Evolutionary conservation across 1,140 invertebrate species (phyloP).

Genomic region (Eubasilissa regina): DNA sequence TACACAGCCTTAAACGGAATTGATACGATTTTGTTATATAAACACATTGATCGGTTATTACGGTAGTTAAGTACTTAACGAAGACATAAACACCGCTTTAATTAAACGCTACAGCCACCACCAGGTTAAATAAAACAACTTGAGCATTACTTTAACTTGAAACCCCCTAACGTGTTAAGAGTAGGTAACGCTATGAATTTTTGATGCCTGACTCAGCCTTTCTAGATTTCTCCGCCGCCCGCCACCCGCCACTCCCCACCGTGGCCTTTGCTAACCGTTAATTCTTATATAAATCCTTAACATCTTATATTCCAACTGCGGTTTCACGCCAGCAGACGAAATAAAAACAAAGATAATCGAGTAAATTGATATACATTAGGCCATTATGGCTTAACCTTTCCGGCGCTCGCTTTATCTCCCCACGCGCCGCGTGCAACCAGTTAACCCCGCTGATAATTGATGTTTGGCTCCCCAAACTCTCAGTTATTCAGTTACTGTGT

Average conservation of each 20-base stretch:
- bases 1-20: no score
- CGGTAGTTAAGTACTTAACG: no score
- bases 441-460: conserved; percentile 56
- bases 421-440: conserved; percentile 1
- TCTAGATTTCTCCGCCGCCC: neutral
- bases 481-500: conserved; percentile 23
- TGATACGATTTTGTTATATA: no score
- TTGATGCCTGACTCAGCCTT: conserved; percentile 12
- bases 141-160: no score
- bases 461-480: conserved; percentile 45
- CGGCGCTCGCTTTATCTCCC: conserved; percentile 14
- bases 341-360: conserved; percentile 58
- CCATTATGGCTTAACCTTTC: conserved; percentile 47
- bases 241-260: neutral
- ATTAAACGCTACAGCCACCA: no score
- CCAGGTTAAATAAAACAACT: no score
- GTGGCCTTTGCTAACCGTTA: conserved; percentile 8
- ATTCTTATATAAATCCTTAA: conserved; percentile 51
- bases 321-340: conserved; percentile 43
- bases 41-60: no score
- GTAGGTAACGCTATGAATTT: neutral
- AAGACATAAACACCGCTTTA: no score
- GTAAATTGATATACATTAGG: conserved; percentile 59
- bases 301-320: conserved; percentile 35
- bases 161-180: neutral